Evolutionary conservation across 2,888 invertebrate species (phyloP), one percentile per base, ranked within the genome.

Genomic region (Drosophila ezoana): DNA sequence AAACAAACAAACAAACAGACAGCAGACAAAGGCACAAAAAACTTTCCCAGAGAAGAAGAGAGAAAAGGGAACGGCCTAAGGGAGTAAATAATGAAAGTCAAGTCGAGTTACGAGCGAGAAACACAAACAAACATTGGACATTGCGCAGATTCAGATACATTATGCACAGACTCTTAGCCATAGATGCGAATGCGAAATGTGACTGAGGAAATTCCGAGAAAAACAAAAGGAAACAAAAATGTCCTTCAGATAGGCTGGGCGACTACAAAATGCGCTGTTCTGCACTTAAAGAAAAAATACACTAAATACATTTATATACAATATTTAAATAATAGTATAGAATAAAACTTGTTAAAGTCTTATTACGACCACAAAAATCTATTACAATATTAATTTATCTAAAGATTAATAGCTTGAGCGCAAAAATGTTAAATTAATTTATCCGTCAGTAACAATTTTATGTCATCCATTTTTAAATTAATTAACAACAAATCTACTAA

Each of bases 121-220:
- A 41, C 44, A 59, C 75, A 76, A 62, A 64, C 68, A 73, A 63
- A 52, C 62, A 65, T 72, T 57, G 77, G 65, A 72, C 72, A 76
- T 51, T 37, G 59, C 58, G 56, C 54, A 69, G 77, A 61, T 82
- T 73, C 63, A 86, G 69, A 83, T 86, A 83, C 87, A 88, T 88
- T 80, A 82, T 87, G 84, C 84, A 77, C 84, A 86, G 84, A 65
- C 81, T 69, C 59, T 62, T 51, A 72, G 44, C 37, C 48, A 51
- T 54, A 80, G 69, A 83, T 70, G 62, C 81, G 65, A 76, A 77
- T 65, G 54, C 70, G 76, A 75, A 70, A 60, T 44, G 54, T 45
- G 58, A 45, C 54, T 41, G 54, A 61, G 54, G 59, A 59, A 68
- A 65, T 32, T 48, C 49, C 33, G 44, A 38, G 59, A 65, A 69